Conservation (phyloP, 2,888 invertebrate genomes). For the Microplitis deprimator region DNA sequence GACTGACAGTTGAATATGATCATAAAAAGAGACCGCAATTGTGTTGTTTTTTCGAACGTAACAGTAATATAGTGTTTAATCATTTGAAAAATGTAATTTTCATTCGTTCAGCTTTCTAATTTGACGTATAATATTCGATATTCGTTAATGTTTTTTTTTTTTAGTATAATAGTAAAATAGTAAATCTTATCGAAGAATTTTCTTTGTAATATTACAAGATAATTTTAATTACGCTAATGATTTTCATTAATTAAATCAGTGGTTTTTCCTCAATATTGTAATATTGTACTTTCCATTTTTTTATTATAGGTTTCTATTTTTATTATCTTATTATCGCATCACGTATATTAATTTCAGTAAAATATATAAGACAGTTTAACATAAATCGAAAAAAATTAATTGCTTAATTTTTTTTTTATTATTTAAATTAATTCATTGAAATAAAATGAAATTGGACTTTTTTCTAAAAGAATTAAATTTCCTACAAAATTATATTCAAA, state of each 20-base stretch:
- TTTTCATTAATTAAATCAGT: not conserved
- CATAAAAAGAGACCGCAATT: not conserved
- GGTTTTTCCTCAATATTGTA: not conserved
- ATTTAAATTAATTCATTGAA: not conserved
- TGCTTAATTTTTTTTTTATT: not conserved
- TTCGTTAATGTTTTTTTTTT: not conserved
- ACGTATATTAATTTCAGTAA: not conserved
- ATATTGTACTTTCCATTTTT: not conserved
- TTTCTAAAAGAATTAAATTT: too few species aligned
- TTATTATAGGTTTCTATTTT: not conserved
- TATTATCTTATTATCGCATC: not conserved
- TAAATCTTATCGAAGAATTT: not conserved
- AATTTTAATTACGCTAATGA: not conserved
- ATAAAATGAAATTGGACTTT: too few species aligned
- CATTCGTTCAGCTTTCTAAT: constrained; percentile 28
- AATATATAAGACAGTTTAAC: not conserved
- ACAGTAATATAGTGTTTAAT: constrained; percentile 2
- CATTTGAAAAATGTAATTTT: not conserved
- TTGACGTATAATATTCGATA: not conserved
- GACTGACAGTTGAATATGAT: not conserved
- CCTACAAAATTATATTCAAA: too few species aligned
- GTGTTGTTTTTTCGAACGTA: not conserved
- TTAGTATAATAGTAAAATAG: not conserved
- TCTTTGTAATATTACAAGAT: not conserved
- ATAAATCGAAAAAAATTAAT: not conserved